Conservation (phyloP, 2,113 vertebrate genomes). For the Fulmarus glacialis region DNA sequence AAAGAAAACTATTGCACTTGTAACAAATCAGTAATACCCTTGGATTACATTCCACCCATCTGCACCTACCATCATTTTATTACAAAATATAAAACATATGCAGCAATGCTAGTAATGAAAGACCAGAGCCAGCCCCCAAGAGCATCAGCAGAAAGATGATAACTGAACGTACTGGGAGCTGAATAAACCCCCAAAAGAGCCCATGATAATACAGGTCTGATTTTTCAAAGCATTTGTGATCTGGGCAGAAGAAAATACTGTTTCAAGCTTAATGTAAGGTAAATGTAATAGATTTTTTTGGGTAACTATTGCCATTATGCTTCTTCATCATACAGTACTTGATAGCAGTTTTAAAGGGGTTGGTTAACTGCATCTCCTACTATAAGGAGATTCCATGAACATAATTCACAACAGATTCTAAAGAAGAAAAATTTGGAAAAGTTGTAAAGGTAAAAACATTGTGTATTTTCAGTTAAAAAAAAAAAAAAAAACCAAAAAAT, state of each 20-base stretch:
- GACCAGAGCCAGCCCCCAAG: background rate
- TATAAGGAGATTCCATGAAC: background rate
- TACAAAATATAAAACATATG: background rate
- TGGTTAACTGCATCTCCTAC: background rate
- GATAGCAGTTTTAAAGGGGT: background rate
- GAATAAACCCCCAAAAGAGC: background rate
- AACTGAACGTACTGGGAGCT: background rate
- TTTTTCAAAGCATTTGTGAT: background rate
- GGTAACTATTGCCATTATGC: background rate
- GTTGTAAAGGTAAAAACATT: background rate
- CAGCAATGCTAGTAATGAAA: background rate
- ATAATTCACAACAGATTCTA: background rate
- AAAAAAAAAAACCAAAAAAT: no score
- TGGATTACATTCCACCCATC: background rate
- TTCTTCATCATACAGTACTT: background rate
- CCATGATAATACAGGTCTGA: background rate
- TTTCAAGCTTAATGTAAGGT: background rate
- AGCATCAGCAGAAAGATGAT: background rate
- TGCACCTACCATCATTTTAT: background rate
- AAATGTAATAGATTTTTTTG: background rate
- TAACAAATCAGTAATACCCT: background rate
- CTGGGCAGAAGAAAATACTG: background rate
- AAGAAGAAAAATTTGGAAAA: background rate
- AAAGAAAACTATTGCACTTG: background rate
- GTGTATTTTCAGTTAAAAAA: background rate